Evolutionary conservation across 2,888 invertebrate species (phyloP).

Genomic region (Ophion slaviceki): DNA sequence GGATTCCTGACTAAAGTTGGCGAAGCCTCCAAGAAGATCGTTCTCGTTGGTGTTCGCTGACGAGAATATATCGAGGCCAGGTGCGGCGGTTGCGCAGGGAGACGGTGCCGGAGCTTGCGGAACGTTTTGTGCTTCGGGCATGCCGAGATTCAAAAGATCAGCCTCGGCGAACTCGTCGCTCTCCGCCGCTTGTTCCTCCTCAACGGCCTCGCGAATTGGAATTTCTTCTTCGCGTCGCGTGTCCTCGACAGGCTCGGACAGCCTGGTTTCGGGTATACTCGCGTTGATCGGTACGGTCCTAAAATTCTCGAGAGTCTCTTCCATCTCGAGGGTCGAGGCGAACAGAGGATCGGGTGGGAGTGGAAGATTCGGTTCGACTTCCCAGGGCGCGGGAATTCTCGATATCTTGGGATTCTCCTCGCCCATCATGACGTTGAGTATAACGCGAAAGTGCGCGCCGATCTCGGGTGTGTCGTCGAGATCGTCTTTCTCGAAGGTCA

Average conservation of each 20-base stretch:
- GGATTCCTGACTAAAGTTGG: constrained; percentile 73
- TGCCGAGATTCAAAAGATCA: constrained; percentile 81
- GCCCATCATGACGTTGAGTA: constrained; percentile 89
- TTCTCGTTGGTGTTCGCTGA: constrained; percentile 74
- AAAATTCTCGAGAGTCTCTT: constrained; percentile 93
- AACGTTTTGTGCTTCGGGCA: constrained; percentile 64
- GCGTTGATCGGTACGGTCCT: constrained; percentile 64
- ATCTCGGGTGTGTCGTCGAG: constrained; percentile 92
- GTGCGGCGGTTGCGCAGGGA: constrained; percentile 60
- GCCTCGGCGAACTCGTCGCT: constrained; percentile 76
- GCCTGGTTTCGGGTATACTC: not conserved
- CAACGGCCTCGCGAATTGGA: constrained; percentile 20
- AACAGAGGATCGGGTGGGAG: constrained; percentile 87
- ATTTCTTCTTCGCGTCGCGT: constrained; percentile 27
- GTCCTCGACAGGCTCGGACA: constrained; percentile 32
- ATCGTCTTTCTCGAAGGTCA: constrained; percentile 90
- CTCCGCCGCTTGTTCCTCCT: not conserved
- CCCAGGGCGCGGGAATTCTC: constrained; percentile 90
- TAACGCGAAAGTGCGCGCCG: constrained; percentile 87
- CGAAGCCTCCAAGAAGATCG: constrained; percentile 80
- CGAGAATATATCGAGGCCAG: constrained; percentile 80
- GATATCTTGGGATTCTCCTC: constrained; percentile 88
- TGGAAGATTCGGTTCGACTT: constrained; percentile 87
- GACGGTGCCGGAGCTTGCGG: constrained; percentile 54
- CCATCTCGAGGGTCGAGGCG: constrained; percentile 91